Evolutionary conservation across 2,113 vertebrate genomes (phyloP).

Genomic region (Cephalophus harveyi): DNA sequence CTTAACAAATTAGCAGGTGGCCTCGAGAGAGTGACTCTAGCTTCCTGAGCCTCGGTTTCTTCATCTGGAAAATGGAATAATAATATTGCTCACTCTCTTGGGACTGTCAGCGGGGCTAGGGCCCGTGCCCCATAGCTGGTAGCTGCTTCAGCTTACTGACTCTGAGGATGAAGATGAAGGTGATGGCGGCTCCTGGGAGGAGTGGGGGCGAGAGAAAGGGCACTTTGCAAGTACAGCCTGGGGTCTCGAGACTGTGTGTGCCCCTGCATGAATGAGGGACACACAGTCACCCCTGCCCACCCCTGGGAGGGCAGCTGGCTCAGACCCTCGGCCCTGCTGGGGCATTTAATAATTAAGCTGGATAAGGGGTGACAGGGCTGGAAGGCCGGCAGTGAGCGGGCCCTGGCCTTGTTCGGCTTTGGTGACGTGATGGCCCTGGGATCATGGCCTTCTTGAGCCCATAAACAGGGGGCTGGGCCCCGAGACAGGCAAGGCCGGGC

Average conservation of each 20-base stretch:
- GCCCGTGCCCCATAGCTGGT: fast-evolving
- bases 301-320: not conserved
- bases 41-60: not conserved
- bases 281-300: fast-evolving
- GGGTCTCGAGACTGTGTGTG: not conserved
- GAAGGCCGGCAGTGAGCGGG: slow-evolving; percentile 27
- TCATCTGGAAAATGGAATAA: not conserved
- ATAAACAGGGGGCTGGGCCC: slow-evolving; percentile 34
- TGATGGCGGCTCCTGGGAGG: not conserved
- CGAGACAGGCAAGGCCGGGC: slow-evolving; percentile 40
- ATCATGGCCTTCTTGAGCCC: slow-evolving; percentile 45
- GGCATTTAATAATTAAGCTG: slow-evolving; percentile 40
- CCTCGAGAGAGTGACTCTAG: not conserved
- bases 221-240: not conserved
- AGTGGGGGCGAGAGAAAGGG: not conserved
- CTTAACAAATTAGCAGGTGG: not conserved
- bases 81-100: not conserved
- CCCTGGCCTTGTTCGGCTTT: slow-evolving; percentile 60
- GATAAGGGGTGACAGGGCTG: not conserved
- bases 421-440: slow-evolving; percentile 63
- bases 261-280: not conserved
- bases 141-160: not conserved
- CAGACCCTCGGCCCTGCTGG: not conserved
- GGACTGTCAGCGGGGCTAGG: fast-evolving
- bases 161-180: not conserved